A percentile compares a stretch with the other conserved stretches of the same genome.
Conservation (phyloP, 1,140 invertebrate species). For the Drosophila rufa region DNA sequence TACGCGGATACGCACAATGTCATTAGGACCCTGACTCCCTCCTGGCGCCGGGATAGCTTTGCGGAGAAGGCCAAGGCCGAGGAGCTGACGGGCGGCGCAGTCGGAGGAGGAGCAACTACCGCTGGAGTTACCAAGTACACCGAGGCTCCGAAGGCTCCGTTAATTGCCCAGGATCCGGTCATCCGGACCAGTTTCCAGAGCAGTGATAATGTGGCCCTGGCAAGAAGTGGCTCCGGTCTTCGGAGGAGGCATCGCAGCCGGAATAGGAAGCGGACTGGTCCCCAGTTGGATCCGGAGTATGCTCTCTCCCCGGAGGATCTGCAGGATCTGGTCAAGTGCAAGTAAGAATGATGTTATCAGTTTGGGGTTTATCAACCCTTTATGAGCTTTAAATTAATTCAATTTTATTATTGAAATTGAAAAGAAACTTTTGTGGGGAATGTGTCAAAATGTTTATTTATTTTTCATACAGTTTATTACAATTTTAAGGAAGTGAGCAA, state of each 20-base stretch:
- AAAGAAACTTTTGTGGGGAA: too few relatives aligned
- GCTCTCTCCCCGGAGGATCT: constrained; percentile 69
- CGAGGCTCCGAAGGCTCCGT: constrained; percentile 26
- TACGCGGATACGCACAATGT: constrained; percentile 75
- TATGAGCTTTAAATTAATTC: neutral
- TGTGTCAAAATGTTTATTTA: too few relatives aligned
- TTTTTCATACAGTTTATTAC: too few relatives aligned
- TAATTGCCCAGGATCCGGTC: constrained; percentile 31
- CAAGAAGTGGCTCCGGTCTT: neutral
- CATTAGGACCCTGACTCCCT: constrained; percentile 73
- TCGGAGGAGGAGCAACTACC: neutral
- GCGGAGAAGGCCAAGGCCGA: constrained; percentile 68
- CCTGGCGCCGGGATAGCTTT: constrained; percentile 78
- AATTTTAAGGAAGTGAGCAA: too few relatives aligned
- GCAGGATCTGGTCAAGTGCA: constrained; percentile 81
- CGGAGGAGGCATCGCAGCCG: constrained; percentile 31
- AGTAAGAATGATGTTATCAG: constrained; percentile 48
- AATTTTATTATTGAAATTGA: neutral
- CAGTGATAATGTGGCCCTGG: constrained; percentile 41
- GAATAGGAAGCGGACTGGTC: neutral
- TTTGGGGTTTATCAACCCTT: neutral
- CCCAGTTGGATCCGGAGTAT: constrained; percentile 59
- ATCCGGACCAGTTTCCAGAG: constrained; percentile 45
- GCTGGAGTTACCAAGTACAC: constrained; percentile 37
- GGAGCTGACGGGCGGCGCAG: constrained; percentile 18